Base-by-base conservation (phyloP, 2,888 invertebrate species). In the Villa cingulata region DNA sequence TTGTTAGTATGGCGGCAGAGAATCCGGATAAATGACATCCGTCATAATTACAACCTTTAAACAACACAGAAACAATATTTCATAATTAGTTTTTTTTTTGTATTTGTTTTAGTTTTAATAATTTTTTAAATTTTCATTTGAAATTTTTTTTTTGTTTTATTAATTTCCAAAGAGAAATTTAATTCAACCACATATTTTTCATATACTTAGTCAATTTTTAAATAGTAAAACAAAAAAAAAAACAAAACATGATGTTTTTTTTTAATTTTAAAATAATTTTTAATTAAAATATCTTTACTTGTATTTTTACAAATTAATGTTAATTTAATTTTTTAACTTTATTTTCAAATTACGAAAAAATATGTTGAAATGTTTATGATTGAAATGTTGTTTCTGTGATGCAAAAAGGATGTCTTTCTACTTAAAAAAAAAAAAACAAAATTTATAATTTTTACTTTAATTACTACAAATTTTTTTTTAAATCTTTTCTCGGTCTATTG, bases 41-140 rank as follows among this genome's bases (percentile, higher is more conserved):
- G 62, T 60, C 61, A 65, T 70, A 70, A 72, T 69, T 70, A 72
- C 73, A 74, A 76, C 75, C 75, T 76, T 75, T 68, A 58, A 49
- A 70, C 69, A 67, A 75, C 72, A 74, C 73, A 74, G 70, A 70
- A 70, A 70, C 70, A 73, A 70, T 61, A 70, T 68, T 70, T 67
- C 68, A 62, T 68, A 65, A 68, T 65, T 63, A 59, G 58, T 56
- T 53, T 45, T 53, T 47, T 52, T 45, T 43, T 39, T 43, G 10
- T 15, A 41, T 48, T 46, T 51, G 48, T 54, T 49, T 43, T 50
- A 9, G 4, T 34, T 3, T 34, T 7, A 34, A 34, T 36, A 27
- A 32, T 29, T 39, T 27, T n/a, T n/a, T n/a, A n/a, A n/a, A n/a
- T n/a, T n/a, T n/a, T n/a, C n/a, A n/a, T n/a, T n/a, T n/a, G n/a